A percentile compares a stretch with the other conserved stretches of the same genome.
Evolutionary conservation across 1,140 invertebrate genomes (phyloP).

Genomic region (Globodera rostochiensis): DNA sequence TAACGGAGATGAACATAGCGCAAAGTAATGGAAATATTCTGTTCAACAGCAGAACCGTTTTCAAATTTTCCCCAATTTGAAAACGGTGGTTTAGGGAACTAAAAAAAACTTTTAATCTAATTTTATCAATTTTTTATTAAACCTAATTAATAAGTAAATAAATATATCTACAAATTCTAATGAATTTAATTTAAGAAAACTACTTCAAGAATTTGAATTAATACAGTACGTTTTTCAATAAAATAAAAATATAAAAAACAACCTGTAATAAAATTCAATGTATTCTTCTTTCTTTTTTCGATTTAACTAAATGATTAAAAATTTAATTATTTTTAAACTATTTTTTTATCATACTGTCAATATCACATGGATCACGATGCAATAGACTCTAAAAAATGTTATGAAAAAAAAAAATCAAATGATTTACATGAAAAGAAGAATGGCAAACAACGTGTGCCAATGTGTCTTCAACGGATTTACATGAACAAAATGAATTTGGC

Average conservation of each 20-base stretch:
- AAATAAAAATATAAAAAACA: neutral
- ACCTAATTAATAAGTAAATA: too few relatives aligned
- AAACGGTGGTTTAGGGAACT: slow-evolving; percentile 18
- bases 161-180: too few relatives aligned
- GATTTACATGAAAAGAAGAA: slow-evolving; percentile 10
- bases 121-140: neutral
- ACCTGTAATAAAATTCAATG: slow-evolving; percentile 24
- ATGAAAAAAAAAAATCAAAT: neutral
- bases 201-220: neutral
- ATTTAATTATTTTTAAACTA: slow-evolving; percentile 3
- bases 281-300: slow-evolving; percentile 16
- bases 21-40: neutral
- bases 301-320: neutral
- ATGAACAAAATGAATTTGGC: neutral
- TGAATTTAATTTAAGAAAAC: too few relatives aligned
- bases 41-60: neutral
- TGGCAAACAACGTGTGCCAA: slow-evolving; percentile 9
- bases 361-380: neutral
- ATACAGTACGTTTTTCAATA: neutral
- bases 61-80: slow-evolving; percentile 26
- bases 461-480: slow-evolving; percentile 15
- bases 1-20: neutral
- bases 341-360: neutral
- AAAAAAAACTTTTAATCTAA: neutral
- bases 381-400: slow-evolving; percentile 12